phyloP scores from a whole-genome alignment of 2,797 vertebrate genomes.

The Enteromius afrohamiltoni region DNA sequence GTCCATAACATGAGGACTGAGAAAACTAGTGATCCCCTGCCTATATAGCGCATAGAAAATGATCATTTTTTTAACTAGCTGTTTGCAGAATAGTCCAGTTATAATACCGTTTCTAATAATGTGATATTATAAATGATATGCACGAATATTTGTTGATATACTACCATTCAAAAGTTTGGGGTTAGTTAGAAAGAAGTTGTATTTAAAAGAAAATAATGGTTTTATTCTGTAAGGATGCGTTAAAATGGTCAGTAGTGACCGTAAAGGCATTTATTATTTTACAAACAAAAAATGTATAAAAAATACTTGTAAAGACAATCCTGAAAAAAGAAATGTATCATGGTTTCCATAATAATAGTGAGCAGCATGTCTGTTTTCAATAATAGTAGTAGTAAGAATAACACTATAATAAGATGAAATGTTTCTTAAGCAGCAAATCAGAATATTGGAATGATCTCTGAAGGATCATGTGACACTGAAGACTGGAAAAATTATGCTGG shows the following conservation, averaged over 20 bases:
- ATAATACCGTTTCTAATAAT: not conserved
- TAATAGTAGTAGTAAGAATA: not conserved
- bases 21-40: not conserved
- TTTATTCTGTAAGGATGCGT: not conserved
- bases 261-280: not conserved
- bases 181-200: not conserved
- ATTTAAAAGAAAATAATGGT: not conserved
- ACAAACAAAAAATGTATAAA: not conserved
- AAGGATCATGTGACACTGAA: not conserved
- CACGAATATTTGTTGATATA: not conserved
- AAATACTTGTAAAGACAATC: not conserved
- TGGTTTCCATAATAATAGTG: not conserved
- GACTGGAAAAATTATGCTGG: not conserved
- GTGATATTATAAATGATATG: not conserved
- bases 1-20: conserved; percentile 5
- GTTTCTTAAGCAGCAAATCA: not conserved
- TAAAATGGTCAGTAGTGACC: not conserved
- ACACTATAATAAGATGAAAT: not conserved
- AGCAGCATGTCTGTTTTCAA: not conserved
- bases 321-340: not conserved
- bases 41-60: not conserved
- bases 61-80: not conserved
- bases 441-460: not conserved
- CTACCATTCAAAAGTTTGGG: not conserved
- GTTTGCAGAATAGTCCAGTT: not conserved